Evolutionary conservation across 2,797 vertebrate genomes (phyloP).

Genomic region (Setipinna tenuifilis): DNA sequence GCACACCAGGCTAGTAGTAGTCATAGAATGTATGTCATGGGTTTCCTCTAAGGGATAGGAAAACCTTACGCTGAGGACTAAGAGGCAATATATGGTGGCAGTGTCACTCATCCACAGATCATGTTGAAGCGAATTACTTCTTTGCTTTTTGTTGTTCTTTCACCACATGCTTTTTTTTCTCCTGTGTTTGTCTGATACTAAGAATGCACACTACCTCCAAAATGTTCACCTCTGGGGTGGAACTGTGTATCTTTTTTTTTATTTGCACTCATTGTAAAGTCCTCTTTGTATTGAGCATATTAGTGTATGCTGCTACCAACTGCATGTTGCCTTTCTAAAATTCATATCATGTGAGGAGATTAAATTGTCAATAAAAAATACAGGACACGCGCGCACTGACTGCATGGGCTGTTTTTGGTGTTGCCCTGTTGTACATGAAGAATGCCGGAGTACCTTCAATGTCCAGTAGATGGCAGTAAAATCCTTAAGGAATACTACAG

Average conservation of each 20-base stretch:
- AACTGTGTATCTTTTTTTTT: constrained; percentile 19
- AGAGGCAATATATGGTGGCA: constrained; percentile 16
- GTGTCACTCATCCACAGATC: neutral
- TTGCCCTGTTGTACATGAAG: neutral
- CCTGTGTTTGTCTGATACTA: constrained; percentile 38
- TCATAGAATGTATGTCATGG: neutral
- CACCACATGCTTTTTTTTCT: neutral
- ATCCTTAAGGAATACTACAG: neutral
- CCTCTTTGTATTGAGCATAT: constrained; percentile 47
- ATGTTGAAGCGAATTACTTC: constrained; percentile 14
- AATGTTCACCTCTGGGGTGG: constrained; percentile 22
- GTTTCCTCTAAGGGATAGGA: neutral
- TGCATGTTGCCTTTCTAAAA: constrained; percentile 74
- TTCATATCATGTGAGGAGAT: constrained; percentile 15
- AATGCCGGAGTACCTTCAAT: neutral
- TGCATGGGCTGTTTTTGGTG: neutral
- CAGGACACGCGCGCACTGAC: neutral
- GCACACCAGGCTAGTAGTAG: neutral
- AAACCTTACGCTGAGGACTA: neutral
- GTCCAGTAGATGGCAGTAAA: neutral
- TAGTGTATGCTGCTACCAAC: constrained; percentile 66
- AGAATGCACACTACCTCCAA: constrained; percentile 33
- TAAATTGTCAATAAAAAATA: constrained; percentile 15
- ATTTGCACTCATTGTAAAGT: constrained; percentile 39
- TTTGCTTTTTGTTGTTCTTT: neutral